Base-by-base conservation (phyloP, 1,140 invertebrate genomes). In the Ruditapes philippinarum region DNA sequence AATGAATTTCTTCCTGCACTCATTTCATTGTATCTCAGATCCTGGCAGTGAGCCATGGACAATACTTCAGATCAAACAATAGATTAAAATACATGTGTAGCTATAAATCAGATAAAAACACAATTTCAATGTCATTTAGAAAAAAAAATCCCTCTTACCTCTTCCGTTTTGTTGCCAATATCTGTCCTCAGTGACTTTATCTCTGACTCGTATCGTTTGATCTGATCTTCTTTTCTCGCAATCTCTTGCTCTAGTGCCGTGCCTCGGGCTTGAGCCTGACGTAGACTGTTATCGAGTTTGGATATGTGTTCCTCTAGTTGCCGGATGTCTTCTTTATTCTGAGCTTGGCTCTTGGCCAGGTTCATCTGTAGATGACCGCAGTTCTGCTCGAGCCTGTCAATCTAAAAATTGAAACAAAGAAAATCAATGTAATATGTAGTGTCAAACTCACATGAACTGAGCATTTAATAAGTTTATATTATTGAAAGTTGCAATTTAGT, bases 341-440 rank as follows among this genome's bases (percentile, higher is more conserved):
- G 91, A 54, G 95, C 93, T 57, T 95, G 94, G 38, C 94, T 92
- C n/a, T 93, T 91, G 0, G 94, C 93, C 38, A 96, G 89, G 87
- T 95, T 95, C 65, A 95, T 89, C 85, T 95, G 95, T 19, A 95
- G 83, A 80, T 95, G 94, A 82, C 94, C 93, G 14, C 95, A 90
- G 51, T 91, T 95, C 81, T 94, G 92, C 82, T 95, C 95, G 65
- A 95, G 88, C 31, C 92, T 91, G 31, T 91, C 91, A 80, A 95
- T 94, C 95, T 95, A 76, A n/a, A n/a, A n/a, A n/a, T n/a, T n/a
- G n/a, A n/a, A n/a, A n/a, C n/a, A n/a, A n/a, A n/a, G n/a, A n/a
- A n/a, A n/a, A n/a, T n/a, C n/a, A n/a, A n/a, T n/a, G n/a, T n/a
- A n/a, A n/a, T n/a, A n/a, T n/a, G n/a, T n/a, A n/a, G n/a, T n/a